These are phyloP conservation scores for Pandion haliaetus DNA, from an alignment of 2,113 vertebrate genomes.

Conservation along the genomic window DNA sequence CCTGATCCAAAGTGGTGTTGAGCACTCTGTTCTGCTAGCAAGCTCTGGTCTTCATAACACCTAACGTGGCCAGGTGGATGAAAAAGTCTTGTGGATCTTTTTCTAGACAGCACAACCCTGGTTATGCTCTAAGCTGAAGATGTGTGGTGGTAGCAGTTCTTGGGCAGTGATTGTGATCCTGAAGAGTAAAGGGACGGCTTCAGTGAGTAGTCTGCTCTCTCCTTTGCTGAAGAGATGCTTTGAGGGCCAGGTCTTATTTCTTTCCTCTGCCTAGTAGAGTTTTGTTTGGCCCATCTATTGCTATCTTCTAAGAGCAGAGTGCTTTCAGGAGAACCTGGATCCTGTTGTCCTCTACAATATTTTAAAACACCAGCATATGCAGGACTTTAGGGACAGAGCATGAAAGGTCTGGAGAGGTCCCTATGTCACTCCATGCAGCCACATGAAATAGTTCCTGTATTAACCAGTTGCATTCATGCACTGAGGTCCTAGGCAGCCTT, in stretches of 20 bases:
- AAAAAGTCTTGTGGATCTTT: background rate
- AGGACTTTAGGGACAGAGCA: background rate
- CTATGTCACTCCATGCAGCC: background rate
- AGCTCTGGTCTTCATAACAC: background rate
- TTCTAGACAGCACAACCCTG: background rate
- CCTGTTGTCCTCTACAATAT: background rate
- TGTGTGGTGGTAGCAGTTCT: background rate
- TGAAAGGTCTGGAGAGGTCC: background rate
- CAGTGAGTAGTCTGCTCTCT: background rate
- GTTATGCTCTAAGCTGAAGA: background rate
- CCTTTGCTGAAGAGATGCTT: background rate
- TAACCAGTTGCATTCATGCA: background rate
- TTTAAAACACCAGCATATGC: background rate
- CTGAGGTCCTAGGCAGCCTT: background rate
- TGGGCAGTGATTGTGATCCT: background rate
- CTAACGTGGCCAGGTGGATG: background rate
- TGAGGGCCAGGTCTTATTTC: background rate
- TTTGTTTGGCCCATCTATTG: background rate
- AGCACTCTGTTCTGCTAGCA: background rate
- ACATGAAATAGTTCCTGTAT: background rate
- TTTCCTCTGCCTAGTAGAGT: background rate
- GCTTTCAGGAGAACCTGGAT: background rate
- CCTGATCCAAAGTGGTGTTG: background rate
- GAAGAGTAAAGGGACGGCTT: background rate
- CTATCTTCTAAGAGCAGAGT: background rate